Evolutionary conservation across 2,888 invertebrate species (phyloP).

Genomic region (Tenthredo scrophulariae): DNA sequence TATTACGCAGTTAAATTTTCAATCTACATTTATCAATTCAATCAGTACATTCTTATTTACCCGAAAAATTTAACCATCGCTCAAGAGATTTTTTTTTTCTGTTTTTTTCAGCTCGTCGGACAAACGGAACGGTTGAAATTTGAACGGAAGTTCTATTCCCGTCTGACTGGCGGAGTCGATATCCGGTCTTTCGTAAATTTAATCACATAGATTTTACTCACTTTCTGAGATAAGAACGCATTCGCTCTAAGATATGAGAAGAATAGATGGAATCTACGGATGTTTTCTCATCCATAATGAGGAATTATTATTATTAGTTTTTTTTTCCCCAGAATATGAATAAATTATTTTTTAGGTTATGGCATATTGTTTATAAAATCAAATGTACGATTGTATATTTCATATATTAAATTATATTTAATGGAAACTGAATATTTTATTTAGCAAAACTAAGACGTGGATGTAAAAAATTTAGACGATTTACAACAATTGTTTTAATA

Average conservation of each 20-base stretch:
- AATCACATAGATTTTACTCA: not conserved
- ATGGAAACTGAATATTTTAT: not conserved
- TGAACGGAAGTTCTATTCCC: slow-evolving; percentile 24
- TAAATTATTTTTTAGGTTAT: not conserved
- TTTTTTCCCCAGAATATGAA: not conserved
- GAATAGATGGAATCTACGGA: not conserved
- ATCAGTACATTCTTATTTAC: not conserved
- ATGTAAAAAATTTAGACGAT: not conserved
- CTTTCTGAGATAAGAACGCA: too few species aligned
- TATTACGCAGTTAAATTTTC: not conserved
- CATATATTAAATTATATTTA: not conserved
- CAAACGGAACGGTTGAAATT: slow-evolving; percentile 14
- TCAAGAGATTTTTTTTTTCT: not conserved
- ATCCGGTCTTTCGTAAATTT: slow-evolving; percentile 9
- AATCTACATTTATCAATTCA: not conserved
- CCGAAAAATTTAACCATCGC: slow-evolving; percentile 6
- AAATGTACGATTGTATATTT: not conserved
- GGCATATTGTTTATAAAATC: not conserved
- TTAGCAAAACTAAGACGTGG: not conserved
- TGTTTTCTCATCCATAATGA: not conserved
- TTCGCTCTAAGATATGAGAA: not conserved
- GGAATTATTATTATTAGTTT: not conserved
- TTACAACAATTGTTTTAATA: not conserved
- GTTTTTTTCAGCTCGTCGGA: not conserved
- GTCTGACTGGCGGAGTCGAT: slow-evolving; percentile 1